Conservation (phyloP, 2,888 invertebrate species). For the Cantharis rustica region DNA sequence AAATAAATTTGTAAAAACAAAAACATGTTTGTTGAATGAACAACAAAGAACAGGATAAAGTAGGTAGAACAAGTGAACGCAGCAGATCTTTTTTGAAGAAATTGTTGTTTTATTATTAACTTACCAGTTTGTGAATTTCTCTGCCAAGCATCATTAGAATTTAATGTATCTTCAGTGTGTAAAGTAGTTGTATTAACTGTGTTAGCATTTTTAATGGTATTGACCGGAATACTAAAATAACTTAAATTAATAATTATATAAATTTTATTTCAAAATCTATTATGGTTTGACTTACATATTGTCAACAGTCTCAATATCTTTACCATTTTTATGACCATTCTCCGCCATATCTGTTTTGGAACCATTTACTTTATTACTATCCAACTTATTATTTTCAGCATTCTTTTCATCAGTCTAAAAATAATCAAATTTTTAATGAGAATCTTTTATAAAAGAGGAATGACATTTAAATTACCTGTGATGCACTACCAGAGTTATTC, state of each 20-base stretch:
- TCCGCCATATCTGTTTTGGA: slow-evolving; percentile 44
- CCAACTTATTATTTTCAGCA: slow-evolving; percentile 41
- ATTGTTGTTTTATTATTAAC: slow-evolving; percentile 19
- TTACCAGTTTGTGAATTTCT: slow-evolving; percentile 49
- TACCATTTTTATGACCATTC: slow-evolving; percentile 49
- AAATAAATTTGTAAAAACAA: too few species aligned
- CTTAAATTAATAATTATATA: neutral
- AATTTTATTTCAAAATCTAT: neutral
- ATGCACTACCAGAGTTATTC: slow-evolving; percentile 34
- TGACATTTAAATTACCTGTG: slow-evolving; percentile 33
- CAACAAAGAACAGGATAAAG: too few species aligned
- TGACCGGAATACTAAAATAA: slow-evolving; percentile 52
- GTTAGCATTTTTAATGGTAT: slow-evolving; percentile 55
- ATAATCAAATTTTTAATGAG: neutral
- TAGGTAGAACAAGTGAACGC: too few species aligned
- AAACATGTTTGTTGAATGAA: too few species aligned
- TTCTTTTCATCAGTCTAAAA: slow-evolving; percentile 44
- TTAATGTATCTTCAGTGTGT: slow-evolving; percentile 53
- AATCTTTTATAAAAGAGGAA: too few species aligned
- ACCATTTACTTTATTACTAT: slow-evolving; percentile 46
- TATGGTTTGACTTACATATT: slow-evolving; percentile 53
- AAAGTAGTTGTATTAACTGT: slow-evolving; percentile 52
- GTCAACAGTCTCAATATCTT: slow-evolving; percentile 53
- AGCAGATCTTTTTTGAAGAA: too few species aligned
- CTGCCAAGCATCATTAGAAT: slow-evolving; percentile 56